Base-by-base conservation (phyloP, 2,888 invertebrate genomes). In the Harpagoxenus sublaevis region DNA sequence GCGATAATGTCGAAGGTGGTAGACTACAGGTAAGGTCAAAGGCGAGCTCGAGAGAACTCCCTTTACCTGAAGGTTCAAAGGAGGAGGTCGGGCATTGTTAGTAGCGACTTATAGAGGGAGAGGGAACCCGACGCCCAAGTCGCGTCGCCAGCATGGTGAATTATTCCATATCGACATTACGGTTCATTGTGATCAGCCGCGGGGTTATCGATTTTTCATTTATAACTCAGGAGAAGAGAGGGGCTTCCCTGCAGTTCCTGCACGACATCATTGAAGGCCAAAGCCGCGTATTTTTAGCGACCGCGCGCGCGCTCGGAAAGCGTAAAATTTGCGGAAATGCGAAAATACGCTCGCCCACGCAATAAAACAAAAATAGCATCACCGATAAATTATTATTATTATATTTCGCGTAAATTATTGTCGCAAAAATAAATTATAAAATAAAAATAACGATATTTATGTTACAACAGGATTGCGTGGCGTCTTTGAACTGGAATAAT, bases 11-110 rank as follows among this genome's bases (percentile, higher is more conserved):
- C 39, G 75, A 10, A 63, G 81, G 66, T 57, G 45, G 87, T 84
- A 84, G 87, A 83, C 78, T 78, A 60, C 60, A 28, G 45, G 71
- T 79, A 57, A 70, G 78, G 82, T 88, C 86, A 86, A 79, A 88
- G 75, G 83, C 60, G 77, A 88, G 65, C 60, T 74, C 65, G 55
- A 39, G 48, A 65, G 53, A 55, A 68, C 70, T 68, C 31, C 55
- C 78, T 57, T 79, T 60, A 79, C 79, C 71, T 60, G 60, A 48
- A 70, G 60, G 71, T 60, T 71, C 71, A 71, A 79, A 71, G 71
- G 48, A 60, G 71, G 31, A 71, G 71, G 48, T 53, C 79, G 71
- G 48, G 60, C 71, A 79, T 79, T 79, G 79, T 79, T 79, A 79
- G 57, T 78, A 55, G 70, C 70, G 70, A 78, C 78, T 78, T 78